These are phyloP conservation scores for Rhea americana DNA, from an alignment of 2,113 vertebrate genomes.

Conservation along the genomic window DNA sequence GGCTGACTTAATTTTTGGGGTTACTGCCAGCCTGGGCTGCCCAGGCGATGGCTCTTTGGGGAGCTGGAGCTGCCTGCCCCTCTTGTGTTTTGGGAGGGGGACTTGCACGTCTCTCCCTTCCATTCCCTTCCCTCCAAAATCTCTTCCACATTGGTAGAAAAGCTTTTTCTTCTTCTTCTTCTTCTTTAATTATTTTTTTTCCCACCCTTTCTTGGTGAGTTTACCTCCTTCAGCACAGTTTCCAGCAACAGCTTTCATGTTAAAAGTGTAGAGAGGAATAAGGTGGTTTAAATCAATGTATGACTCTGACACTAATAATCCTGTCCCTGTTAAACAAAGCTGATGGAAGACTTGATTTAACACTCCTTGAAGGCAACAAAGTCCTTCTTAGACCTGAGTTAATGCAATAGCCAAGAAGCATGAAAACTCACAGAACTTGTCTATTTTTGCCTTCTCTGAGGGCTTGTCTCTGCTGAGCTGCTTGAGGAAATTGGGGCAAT, in stretches of 20 bases:
- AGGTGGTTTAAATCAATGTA: background rate
- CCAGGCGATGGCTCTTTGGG: background rate
- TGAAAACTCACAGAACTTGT: rapidly evolving
- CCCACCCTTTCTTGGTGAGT: no score
- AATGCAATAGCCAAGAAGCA: background rate
- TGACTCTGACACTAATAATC: background rate
- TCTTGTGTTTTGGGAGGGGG: background rate
- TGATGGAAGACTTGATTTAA: rapidly evolving
- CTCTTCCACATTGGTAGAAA: background rate
- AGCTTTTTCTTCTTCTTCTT: background rate
- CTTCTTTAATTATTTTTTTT: no score
- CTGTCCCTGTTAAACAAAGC: background rate
- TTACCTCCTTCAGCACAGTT: background rate
- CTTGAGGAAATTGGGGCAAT: background rate
- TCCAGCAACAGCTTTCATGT: rapidly evolving
- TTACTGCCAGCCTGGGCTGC: background rate
- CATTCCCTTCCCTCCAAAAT: background rate
- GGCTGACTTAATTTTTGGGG: background rate
- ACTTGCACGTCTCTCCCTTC: background rate
- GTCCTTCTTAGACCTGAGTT: background rate
- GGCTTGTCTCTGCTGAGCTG: background rate
- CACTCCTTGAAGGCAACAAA: background rate
- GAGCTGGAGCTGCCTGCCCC: background rate
- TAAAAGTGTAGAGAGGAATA: rapidly evolving
- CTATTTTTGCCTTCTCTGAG: background rate